These are phyloP conservation scores for Ditula angustiorana DNA, from an alignment of 2,888 invertebrate species.

Conservation along the genomic window DNA sequence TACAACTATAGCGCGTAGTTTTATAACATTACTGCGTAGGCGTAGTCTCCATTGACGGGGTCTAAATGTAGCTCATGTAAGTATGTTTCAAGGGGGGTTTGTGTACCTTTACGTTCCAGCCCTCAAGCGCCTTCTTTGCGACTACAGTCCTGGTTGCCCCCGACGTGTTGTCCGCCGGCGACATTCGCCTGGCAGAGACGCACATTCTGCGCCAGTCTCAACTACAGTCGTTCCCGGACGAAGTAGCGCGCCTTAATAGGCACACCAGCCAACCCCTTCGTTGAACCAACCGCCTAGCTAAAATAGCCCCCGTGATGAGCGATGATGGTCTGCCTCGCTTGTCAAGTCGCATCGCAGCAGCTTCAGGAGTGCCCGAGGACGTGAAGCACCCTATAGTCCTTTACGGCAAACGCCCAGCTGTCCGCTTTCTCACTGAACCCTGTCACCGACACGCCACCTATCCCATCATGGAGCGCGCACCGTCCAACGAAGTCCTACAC, in stretches of 20 bases:
- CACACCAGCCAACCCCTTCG: neutral
- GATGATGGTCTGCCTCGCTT: conserved; percentile 1
- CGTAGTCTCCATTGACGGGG: no score
- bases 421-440: neutral
- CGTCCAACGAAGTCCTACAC: neutral
- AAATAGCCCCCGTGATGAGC: neutral
- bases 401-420: conserved; percentile 5
- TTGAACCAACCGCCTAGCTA: neutral
- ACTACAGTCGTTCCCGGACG: neutral
- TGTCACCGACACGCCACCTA: conserved; percentile 8
- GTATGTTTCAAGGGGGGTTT: no score
- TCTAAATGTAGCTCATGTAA: no score
- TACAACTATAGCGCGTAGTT: no score
- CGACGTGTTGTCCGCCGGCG: no score
- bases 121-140: no score
- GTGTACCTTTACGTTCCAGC: no score
- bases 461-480: neutral
- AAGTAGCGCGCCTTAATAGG: no score
- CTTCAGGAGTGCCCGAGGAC: neutral
- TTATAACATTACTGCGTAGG: no score
- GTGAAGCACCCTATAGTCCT: conserved; percentile 7
- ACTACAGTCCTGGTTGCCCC: no score
- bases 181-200: neutral
- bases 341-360: conserved; percentile 1
- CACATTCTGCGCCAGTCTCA: neutral